Conservation (phyloP, 2,888 invertebrate species). For the Cephus spinipes region DNA sequence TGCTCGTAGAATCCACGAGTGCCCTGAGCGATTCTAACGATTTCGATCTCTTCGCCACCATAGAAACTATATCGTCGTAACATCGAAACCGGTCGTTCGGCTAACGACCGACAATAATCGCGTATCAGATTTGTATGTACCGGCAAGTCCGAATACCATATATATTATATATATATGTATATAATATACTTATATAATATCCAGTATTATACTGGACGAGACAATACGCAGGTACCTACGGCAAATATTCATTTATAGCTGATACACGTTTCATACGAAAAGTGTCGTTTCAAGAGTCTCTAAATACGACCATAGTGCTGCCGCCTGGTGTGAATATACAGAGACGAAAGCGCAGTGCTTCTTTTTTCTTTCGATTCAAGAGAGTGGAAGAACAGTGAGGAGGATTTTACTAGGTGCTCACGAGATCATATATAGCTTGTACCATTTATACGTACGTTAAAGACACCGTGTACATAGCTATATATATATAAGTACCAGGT, state of each 20-base stretch:
- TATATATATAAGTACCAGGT: neutral
- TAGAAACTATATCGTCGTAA: neutral
- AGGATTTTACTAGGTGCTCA: neutral
- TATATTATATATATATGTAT: neutral
- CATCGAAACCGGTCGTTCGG: neutral
- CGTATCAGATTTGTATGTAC: neutral
- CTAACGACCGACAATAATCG: neutral
- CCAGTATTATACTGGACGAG: no score
- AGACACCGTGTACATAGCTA: neutral
- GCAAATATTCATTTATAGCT: neutral
- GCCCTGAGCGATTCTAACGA: neutral
- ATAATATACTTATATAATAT: no score
- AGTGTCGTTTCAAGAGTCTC: neutral
- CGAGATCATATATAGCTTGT: neutral
- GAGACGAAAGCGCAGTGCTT: neutral
- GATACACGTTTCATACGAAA: neutral
- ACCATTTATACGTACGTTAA: constrained; percentile 19
- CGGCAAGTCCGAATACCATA: neutral
- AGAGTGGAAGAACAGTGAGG: neutral
- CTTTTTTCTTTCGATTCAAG: neutral
- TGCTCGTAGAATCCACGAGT: neutral
- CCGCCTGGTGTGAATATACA: neutral
- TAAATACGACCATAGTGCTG: neutral
- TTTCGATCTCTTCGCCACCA: neutral
- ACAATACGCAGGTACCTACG: no score